Evolutionary conservation across 2,113 vertebrate species (phyloP).

Genomic region (Gambusia affinis): DNA sequence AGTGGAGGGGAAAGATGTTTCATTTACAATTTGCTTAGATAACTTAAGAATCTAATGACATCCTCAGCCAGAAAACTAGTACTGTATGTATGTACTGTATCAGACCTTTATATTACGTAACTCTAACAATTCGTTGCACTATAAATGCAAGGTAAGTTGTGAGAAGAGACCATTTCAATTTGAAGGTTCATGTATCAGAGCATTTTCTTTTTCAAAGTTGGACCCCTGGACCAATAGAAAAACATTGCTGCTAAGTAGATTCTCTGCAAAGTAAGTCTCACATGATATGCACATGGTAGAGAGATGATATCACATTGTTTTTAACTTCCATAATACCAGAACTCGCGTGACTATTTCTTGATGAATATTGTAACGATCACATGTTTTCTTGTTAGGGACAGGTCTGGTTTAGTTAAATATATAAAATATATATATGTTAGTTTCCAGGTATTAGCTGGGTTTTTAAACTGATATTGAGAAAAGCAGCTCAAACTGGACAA

Average conservation of each 20-base stretch:
- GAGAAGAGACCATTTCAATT: not conserved
- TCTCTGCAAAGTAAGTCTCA: not conserved
- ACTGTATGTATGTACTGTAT: not conserved
- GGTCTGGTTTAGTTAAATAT: not conserved
- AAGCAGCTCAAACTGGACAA: not conserved
- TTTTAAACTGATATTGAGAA: not conserved
- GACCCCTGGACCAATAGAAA: not conserved
- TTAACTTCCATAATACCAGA: not conserved
- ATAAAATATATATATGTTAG: not conserved
- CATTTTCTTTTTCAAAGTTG: not conserved
- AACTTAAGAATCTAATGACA: constrained; percentile 13
- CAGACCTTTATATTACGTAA: no score
- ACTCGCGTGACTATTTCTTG: not conserved
- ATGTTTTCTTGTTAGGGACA: not conserved
- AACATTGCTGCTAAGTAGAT: not conserved
- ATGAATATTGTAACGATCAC: not conserved
- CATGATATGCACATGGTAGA: not conserved
- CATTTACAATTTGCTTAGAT: constrained; percentile 1
- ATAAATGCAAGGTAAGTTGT: not conserved
- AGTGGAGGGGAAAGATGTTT: constrained; percentile 7
- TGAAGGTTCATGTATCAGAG: not conserved
- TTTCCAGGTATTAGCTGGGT: not conserved
- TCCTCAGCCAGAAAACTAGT: not conserved
- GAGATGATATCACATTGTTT: not conserved
- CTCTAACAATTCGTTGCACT: not conserved